phyloP scores from a whole-genome alignment of 2,113 vertebrate genomes.

The Centropus unirufus region DNA sequence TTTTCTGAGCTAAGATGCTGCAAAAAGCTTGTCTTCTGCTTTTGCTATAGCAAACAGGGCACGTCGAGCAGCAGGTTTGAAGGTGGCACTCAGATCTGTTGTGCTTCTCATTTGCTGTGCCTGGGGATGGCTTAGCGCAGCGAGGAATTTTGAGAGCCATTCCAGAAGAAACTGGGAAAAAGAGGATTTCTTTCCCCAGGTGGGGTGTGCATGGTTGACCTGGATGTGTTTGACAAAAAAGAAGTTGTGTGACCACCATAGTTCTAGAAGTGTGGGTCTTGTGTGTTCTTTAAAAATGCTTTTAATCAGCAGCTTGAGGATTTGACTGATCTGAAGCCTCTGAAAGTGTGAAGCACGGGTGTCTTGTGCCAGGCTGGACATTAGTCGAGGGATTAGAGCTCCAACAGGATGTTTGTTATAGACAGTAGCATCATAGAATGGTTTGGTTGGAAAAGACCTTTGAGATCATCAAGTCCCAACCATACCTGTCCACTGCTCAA shows the following conservation, averaged over 20 bases:
- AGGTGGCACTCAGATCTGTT: neutral
- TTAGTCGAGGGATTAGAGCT: neutral
- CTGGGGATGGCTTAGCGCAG: neutral
- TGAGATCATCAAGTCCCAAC: no score
- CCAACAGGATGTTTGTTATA: neutral
- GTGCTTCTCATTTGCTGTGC: neutral
- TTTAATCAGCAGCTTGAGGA: neutral
- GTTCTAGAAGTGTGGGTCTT: neutral
- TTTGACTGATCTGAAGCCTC: neutral
- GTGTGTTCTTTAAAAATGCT: neutral
- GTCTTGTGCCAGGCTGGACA: neutral
- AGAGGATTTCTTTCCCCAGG: fast-evolving
- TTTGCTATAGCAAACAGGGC: neutral
- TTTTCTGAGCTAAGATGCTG: neutral
- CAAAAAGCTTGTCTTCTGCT: neutral
- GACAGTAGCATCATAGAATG: no score
- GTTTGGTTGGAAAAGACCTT: no score
- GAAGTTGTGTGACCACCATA: neutral
- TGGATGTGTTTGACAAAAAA: neutral
- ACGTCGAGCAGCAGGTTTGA: neutral
- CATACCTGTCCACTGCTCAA: no score
- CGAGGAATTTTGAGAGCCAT: neutral
- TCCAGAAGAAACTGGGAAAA: neutral
- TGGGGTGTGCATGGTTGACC: neutral
- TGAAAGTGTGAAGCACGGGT: neutral